Base-by-base conservation (phyloP, 2,797 vertebrate species). In the Otolemur crassicaudatus region DNA sequence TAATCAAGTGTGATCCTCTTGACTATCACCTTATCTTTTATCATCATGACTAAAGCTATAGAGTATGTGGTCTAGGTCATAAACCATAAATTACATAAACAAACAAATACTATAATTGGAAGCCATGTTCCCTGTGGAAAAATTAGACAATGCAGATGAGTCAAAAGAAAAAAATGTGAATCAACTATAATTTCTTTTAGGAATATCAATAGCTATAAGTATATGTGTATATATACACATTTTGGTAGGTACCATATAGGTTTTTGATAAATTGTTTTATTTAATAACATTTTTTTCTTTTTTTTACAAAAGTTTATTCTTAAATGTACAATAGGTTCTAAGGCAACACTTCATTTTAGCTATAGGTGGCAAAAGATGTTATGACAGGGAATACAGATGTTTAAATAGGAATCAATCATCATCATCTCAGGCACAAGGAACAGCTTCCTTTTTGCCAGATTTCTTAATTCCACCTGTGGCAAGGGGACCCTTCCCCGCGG, bases 181-280 rank as follows among this genome's bases (percentile, higher is more conserved):
- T 60, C 37, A 91, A 67, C 53, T 85, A 22, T 70, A 94, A 95
- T 94, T 97, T 53, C 53, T 91, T 82, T 94, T 40, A 86, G 80
- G 77, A 7, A 43, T 89, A 86, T 85, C 1, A 1, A 82, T 43
- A 95, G 40, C 13, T 75, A 7, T 65, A 76, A 73, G 9, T 56
- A n/a, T 80, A 69, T 34, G 20, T 77, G 65, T 61, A 23, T 73
- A 75, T 77, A 60, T 75, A 46, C 25, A 82, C 7, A 65, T 77
- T 76, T 88, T 94, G 29, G 56, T 37, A 81, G 29, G 56, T 37
- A 81, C 5, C 43, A 82, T 16, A 19, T 53, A 29, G 13, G 29
- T 82, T 94, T 73, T 82, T 75, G 27, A 86, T 58, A 91, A 95
- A 90, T 82, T 72, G 5, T 73, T 96, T 97, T 96, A 96, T 76